These are phyloP conservation scores for Prionailurus bengalensis DNA, from an alignment of 2,113 vertebrate species.

Conservation along the genomic window DNA sequence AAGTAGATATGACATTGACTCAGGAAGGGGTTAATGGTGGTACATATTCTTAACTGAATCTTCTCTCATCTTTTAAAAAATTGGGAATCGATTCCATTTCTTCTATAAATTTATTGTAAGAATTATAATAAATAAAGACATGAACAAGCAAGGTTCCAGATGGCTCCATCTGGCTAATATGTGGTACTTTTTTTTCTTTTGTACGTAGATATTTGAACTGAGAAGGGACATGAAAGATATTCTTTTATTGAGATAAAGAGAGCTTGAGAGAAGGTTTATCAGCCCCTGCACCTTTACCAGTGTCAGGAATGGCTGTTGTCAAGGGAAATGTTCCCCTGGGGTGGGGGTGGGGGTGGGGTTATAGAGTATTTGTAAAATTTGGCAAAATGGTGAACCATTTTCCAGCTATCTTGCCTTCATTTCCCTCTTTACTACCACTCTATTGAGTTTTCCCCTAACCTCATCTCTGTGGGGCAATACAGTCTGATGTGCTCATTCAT, in stretches of 20 bases:
- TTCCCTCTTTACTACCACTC: neutral
- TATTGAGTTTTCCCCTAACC: constrained; percentile 8
- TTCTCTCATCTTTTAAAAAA: constrained; percentile 62
- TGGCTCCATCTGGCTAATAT: constrained; percentile 28
- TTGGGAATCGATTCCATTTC: constrained; percentile 41
- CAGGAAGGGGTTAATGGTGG: neutral
- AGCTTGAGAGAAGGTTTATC: neutral
- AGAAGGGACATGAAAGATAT: constrained; percentile 9
- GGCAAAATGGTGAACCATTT: constrained; percentile 25
- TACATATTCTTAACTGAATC: constrained; percentile 45
- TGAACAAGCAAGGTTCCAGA: constrained; percentile 20
- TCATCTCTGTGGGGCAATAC: neutral
- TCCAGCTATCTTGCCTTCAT: neutral
- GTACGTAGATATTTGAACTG: constrained; percentile 1
- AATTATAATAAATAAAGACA: constrained; percentile 59
- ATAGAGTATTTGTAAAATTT: constrained; percentile 16
- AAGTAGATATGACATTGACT: constrained; percentile 34
- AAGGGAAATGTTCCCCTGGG: neutral
- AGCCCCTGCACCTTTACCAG: neutral
- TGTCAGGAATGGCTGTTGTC: constrained; percentile 33
- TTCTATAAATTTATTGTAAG: constrained; percentile 54
- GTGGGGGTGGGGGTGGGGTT: neutral
- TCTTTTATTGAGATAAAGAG: constrained; percentile 38
- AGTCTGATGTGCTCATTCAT: neutral
- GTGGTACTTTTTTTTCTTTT: neutral